These are phyloP conservation scores for Monarcha castaneiventris DNA, from an alignment of 2,113 vertebrate species.

Conservation along the genomic window DNA sequence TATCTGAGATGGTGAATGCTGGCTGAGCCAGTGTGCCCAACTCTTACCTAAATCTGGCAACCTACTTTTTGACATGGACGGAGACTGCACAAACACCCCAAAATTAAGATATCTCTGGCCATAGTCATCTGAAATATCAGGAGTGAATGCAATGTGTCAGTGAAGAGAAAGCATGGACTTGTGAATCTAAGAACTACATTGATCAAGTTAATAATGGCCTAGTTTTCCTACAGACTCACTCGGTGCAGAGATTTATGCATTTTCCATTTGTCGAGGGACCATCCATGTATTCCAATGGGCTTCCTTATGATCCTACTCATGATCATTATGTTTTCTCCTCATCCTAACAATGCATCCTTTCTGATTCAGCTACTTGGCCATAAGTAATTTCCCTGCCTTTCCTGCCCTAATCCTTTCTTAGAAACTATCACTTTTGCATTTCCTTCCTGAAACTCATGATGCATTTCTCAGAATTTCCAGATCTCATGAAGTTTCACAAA, in stretches of 20 bases:
- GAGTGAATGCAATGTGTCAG: not conserved
- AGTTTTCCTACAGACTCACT: not conserved
- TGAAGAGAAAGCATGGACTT: not conserved
- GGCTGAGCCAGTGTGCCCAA: not conserved
- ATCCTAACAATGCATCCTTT: not conserved
- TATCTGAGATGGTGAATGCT: not conserved
- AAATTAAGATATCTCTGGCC: not conserved
- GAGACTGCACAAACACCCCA: accelerated
- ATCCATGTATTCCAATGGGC: not conserved
- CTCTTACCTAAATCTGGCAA: not conserved
- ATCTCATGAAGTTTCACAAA: not conserved
- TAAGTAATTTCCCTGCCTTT: not conserved
- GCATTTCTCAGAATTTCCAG: not conserved
- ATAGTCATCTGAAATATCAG: not conserved
- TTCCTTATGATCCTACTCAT: not conserved
- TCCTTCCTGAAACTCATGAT: not conserved
- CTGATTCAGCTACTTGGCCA: not conserved
- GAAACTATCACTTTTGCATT: not conserved
- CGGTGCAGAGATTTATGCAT: accelerated
- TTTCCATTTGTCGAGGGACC: not conserved
- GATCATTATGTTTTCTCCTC: not conserved
- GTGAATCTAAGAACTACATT: not conserved
- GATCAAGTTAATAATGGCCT: not conserved
- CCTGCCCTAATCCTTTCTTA: not conserved
- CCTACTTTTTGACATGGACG: not conserved